phyloP scores from a whole-genome alignment of 2,888 invertebrate species.

The Rambutsinella grinnellia region DNA sequence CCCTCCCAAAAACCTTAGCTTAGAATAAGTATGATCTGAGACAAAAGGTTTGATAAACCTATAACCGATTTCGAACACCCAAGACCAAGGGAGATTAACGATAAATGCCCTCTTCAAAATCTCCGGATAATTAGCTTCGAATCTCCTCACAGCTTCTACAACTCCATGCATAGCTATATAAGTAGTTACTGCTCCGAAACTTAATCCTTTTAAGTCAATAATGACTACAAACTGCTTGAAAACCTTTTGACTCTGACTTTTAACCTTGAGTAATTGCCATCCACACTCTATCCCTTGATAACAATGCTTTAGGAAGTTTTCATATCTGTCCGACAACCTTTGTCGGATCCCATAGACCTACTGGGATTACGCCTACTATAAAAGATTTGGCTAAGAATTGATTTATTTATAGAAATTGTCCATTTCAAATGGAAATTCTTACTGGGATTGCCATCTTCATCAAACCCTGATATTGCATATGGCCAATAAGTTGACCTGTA shows the following conservation, averaged over 20 bases:
- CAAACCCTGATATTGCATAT: constrained; percentile 32
- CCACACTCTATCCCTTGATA: constrained; percentile 19
- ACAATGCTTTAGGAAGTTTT: constrained; percentile 34
- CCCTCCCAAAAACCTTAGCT: constrained; percentile 21
- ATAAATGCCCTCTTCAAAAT: constrained; percentile 15
- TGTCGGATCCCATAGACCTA: constrained; percentile 43
- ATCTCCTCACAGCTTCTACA: constrained; percentile 16
- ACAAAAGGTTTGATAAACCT: constrained; percentile 34
- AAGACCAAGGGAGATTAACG: constrained; percentile 37
- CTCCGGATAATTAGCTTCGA: constrained; percentile 45
- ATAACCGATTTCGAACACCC: constrained; percentile 33
- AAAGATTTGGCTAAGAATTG: too few species aligned
- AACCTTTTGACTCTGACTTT: constrained; percentile 24
- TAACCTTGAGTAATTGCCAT: constrained; percentile 28
- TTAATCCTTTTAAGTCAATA: constrained; percentile 34
- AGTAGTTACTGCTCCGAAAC: constrained; percentile 30
- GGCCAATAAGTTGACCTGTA: constrained; percentile 30
- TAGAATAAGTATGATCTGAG: constrained; percentile 22
- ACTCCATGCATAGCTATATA: constrained; percentile 37
- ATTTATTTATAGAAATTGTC: too few species aligned
- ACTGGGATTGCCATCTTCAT: constrained; percentile 36
- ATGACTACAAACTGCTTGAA: constrained; percentile 35
- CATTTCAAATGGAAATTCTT: too few species aligned
- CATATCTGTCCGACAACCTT: constrained; percentile 26
- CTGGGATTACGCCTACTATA: constrained; percentile 36